Base-by-base conservation (phyloP, 1,140 invertebrate species). In the Pemphigus obesinymphae region DNA sequence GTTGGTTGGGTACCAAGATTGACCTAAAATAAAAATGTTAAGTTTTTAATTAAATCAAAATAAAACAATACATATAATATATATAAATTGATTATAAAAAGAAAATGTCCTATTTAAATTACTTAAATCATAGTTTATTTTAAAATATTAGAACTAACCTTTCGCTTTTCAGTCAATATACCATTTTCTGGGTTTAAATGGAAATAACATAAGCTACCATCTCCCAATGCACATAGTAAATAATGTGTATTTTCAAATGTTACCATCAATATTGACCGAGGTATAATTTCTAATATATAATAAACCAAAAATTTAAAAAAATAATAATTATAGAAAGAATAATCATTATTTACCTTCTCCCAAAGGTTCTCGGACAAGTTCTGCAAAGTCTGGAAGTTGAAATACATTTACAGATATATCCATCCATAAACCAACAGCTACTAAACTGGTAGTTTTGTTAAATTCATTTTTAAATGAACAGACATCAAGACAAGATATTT, bases 171-270 rank as follows among this genome's bases (percentile, higher is more conserved):
- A 3, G 90, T 89, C 7, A 97, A 87, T 11, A 87, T 86, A 4
- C 95, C 95, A 55, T 89, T 91, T 29, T 90, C 86, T 84, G 91
- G 91, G 84, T 95, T 92, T 78, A 98, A 88, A 15, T 91, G 92
- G 86, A 98, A 99, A 88, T 99, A 99, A 87, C 96, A 97, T 89
- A 99, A 93, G 31, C 97, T 97, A 7, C 98, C 98, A 89, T 99
- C 98, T 29, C 97, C 98, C 11, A 99, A 88, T 3, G 97, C 97
- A 86, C 95, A 96, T 17, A 97, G 89, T 11, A 97, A 86, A 88
- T 98, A 98, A 83, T 95, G 80, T 6, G 83, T 84, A 17, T 92
- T 93, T 88, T 99, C 97, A 88, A 99, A 96, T 53, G 93, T 93
- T 34, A 96, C 94, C 91, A 99, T 95, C 61, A 99, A 86, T 82